phyloP scores from a whole-genome alignment of 2,888 invertebrate species.

The Nudaria mundana region DNA sequence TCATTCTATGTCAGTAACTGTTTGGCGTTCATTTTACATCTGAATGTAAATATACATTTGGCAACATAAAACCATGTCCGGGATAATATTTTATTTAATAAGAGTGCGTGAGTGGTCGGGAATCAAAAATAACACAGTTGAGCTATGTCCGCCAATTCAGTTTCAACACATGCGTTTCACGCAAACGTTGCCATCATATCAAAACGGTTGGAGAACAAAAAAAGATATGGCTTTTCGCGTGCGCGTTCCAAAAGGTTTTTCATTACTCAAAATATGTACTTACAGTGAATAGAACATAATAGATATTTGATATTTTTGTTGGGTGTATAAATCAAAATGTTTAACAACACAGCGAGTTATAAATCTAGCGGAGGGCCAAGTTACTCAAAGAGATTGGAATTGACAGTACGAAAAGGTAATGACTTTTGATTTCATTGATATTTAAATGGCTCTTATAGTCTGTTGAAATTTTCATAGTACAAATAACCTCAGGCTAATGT shows the following conservation, averaged over 20 bases:
- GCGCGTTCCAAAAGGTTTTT: slow-evolving; percentile 26
- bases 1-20: too few species aligned
- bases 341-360: slow-evolving; percentile 59
- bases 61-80: slow-evolving; percentile 21
- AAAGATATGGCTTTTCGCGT: slow-evolving; percentile 15
- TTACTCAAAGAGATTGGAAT: slow-evolving; percentile 39
- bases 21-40: slow-evolving; percentile 14
- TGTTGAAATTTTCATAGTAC: slow-evolving; percentile 39
- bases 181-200: slow-evolving; percentile 51
- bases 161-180: slow-evolving; percentile 55
- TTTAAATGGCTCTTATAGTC: slow-evolving; percentile 24
- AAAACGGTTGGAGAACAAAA: slow-evolving; percentile 36
- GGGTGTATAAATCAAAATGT: slow-evolving; percentile 40
- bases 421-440: slow-evolving; percentile 30
- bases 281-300: slow-evolving; percentile 21
- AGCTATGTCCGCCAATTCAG: slow-evolving; percentile 50
- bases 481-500: slow-evolving; percentile 37
- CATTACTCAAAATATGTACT: slow-evolving; percentile 26
- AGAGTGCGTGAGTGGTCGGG: slow-evolving; percentile 48
- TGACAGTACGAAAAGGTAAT: slow-evolving; percentile 44
- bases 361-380: slow-evolving; percentile 37
- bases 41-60: slow-evolving; percentile 7
- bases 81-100: slow-evolving; percentile 60
- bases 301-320: slow-evolving; percentile 8
- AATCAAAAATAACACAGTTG: slow-evolving; percentile 71